phyloP scores from a whole-genome alignment of 2,797 vertebrate genomes.

The Chelidonichthys spinosus region DNA sequence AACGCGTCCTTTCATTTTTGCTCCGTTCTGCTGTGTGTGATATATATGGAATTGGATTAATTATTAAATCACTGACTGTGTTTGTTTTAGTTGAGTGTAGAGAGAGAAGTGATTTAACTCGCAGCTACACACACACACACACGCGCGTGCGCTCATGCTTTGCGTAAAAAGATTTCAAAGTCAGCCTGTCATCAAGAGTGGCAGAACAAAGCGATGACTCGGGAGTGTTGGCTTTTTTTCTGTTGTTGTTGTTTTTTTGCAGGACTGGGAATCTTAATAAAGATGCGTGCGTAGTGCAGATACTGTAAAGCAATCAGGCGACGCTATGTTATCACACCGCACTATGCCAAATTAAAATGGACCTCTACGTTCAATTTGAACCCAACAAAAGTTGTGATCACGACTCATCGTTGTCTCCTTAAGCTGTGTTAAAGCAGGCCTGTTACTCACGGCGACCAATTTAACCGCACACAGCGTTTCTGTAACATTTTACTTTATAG shows the following conservation, averaged over 20 bases:
- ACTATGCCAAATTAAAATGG: neutral
- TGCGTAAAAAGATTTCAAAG: conserved; percentile 12
- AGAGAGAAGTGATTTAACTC: conserved; percentile 42
- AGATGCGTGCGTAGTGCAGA: conserved; percentile 5
- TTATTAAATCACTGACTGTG: conserved; percentile 53
- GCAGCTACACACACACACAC: conserved; percentile 17
- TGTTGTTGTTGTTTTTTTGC: neutral
- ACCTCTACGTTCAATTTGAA: conserved; percentile 2
- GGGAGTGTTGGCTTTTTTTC: neutral
- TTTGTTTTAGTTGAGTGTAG: conserved; percentile 64
- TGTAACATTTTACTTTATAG: conserved; percentile 28
- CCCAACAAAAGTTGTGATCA: neutral
- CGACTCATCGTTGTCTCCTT: neutral
- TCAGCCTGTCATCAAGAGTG: conserved; percentile 10
- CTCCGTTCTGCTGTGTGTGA: conserved; percentile 46
- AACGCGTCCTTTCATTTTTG: conserved; percentile 52
- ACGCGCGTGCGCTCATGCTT: conserved; percentile 8
- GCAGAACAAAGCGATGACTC: conserved; percentile 5
- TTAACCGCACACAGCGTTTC: neutral
- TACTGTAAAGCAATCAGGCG: neutral
- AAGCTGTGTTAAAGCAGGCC: conserved; percentile 8
- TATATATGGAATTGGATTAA: conserved; percentile 42
- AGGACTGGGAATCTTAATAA: neutral
- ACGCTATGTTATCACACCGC: neutral
- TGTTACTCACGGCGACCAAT: conserved; percentile 7